Evolutionary conservation across 2,797 vertebrate species (phyloP).

Genomic region (Poeciliopsis turneri): DNA sequence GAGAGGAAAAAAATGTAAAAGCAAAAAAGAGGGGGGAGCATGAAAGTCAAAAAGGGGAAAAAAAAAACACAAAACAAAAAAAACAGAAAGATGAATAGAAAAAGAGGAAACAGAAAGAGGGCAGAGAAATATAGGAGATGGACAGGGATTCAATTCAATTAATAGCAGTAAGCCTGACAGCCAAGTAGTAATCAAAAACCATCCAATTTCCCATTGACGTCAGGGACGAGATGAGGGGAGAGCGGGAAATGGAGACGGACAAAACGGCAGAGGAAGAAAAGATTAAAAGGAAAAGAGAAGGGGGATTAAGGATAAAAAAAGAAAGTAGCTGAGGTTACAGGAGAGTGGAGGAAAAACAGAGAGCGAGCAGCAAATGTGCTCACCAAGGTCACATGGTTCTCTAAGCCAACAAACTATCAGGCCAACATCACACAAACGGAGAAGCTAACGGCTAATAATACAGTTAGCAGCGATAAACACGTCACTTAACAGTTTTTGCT

Average conservation of each 20-base stretch:
- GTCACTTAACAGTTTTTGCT: not conserved
- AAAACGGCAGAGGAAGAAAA: conserved; percentile 45
- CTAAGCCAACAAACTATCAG: not conserved
- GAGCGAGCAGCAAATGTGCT: not conserved
- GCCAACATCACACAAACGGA: not conserved
- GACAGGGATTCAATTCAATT: conserved; percentile 73
- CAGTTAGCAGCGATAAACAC: not conserved
- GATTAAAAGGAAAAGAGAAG: conserved; percentile 44
- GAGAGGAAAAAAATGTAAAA: conserved; percentile 7
- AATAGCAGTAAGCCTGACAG: conserved; percentile 71
- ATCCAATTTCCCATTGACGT: conserved; percentile 70
- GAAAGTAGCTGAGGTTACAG: conserved; percentile 4
- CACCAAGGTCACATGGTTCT: conserved; percentile 6
- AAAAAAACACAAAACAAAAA: conserved; percentile 29
- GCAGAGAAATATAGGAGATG: conserved; percentile 49
- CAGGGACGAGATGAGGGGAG: conserved; percentile 47
- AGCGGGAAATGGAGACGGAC: conserved; percentile 14
- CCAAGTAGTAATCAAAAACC: conserved; percentile 69
- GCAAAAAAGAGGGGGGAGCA: conserved; percentile 13
- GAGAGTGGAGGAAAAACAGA: conserved; percentile 1
- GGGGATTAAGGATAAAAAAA: conserved; percentile 11
- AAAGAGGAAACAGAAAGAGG: conserved; percentile 16
- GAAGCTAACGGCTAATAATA: not conserved
- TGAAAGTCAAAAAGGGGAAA: conserved; percentile 6
- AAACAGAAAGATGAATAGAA: conserved; percentile 18